A percentile compares a stretch with the other conserved stretches of the same genome.
These are phyloP conservation scores for Euspilapteryx auroguttella DNA, from an alignment of 2,888 invertebrate species.

Conservation along the genomic window DNA sequence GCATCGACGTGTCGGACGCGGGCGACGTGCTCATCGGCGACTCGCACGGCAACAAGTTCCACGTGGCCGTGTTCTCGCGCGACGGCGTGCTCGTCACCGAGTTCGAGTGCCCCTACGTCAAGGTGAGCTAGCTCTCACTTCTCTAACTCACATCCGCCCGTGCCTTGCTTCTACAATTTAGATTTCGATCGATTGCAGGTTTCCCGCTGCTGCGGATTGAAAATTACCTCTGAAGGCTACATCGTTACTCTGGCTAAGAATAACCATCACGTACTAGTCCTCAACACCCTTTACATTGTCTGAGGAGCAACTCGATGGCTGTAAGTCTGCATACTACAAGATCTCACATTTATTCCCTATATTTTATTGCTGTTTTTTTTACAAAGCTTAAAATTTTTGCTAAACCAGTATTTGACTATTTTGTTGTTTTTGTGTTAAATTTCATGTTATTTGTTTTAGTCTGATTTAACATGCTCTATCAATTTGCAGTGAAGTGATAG, in stretches of 20 bases:
- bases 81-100: slow-evolving; percentile 87
- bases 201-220: slow-evolving; percentile 95
- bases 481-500: slow-evolving; percentile 28
- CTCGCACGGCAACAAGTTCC: slow-evolving; percentile 96
- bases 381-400: slow-evolving; percentile 58
- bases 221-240: slow-evolving; percentile 96
- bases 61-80: slow-evolving; percentile 92
- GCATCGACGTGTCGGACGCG: slow-evolving; percentile 96
- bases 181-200: slow-evolving; percentile 78
- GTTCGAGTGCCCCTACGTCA: slow-evolving; percentile 96
- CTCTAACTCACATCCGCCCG: no score
- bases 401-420: slow-evolving; percentile 59
- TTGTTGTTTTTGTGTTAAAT: slow-evolving; percentile 52
- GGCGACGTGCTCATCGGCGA: slow-evolving; percentile 96
- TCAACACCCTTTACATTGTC: slow-evolving; percentile 91
- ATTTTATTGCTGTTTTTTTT: slow-evolving; percentile 54
- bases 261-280: slow-evolving; percentile 96
- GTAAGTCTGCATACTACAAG: slow-evolving; percentile 62
- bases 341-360: slow-evolving; percentile 62
- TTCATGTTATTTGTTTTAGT: slow-evolving; percentile 35
- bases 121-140: slow-evolving; percentile 78
- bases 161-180: no score
- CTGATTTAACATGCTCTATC: slow-evolving; percentile 36
- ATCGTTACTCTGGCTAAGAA: slow-evolving; percentile 97
- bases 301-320: slow-evolving; percentile 66